These are phyloP conservation scores for Ornithorhynchus anatinus DNA, from an alignment of 2,113 vertebrate species.

Conservation along the genomic window DNA sequence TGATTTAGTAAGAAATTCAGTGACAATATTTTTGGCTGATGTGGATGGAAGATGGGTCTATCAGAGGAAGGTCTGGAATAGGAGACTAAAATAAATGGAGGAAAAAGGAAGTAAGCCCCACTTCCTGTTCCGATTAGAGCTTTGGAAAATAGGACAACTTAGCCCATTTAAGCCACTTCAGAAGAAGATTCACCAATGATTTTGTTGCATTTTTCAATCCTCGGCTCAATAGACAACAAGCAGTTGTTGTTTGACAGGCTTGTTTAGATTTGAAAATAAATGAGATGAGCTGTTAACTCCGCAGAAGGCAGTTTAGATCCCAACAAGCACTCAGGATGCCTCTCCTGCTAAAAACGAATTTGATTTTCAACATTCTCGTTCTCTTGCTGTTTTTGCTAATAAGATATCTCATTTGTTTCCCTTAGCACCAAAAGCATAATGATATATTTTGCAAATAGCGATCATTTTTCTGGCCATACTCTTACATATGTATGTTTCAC, in stretches of 20 bases:
- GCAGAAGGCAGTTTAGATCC: background rate
- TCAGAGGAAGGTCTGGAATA: too few species aligned
- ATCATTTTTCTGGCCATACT: constrained; percentile 21
- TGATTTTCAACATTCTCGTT: background rate
- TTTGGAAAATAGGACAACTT: too few species aligned
- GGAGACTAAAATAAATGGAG: too few species aligned
- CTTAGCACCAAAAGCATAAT: background rate
- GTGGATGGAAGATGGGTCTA: too few species aligned
- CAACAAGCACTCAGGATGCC: background rate
- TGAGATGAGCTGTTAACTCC: background rate
- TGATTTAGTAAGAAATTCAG: too few species aligned
- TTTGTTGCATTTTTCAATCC: too few species aligned
- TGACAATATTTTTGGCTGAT: too few species aligned
- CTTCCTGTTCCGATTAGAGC: too few species aligned
- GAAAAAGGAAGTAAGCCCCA: too few species aligned
- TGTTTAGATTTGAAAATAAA: background rate
- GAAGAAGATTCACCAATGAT: too few species aligned
- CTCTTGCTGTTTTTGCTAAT: background rate
- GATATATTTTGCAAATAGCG: constrained; percentile 18
- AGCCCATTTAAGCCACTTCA: too few species aligned
- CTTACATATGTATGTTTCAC: constrained; percentile 15
- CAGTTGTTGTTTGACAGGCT: background rate
- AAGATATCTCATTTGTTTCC: constrained; percentile 4
- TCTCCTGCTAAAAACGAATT: too few species aligned
- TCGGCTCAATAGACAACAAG: background rate